Percentiles rank a stretch among this genome's conserved stretches.
phyloP scores from a whole-genome alignment of 2,113 vertebrate species.

The Isichthys henryi region DNA sequence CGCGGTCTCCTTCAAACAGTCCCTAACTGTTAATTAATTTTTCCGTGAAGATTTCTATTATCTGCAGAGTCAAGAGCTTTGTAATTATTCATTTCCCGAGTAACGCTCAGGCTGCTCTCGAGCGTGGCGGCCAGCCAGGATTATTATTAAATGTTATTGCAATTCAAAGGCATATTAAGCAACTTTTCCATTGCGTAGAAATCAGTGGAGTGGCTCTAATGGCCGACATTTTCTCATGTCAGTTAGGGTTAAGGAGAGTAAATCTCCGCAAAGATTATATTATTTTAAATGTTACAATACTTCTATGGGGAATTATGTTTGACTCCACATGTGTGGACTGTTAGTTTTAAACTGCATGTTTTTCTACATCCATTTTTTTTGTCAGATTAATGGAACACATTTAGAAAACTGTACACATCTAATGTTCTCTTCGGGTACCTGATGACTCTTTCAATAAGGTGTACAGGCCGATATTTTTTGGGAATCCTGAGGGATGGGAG shows the following conservation, averaged over 20 bases:
- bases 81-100: not conserved
- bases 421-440: not conserved
- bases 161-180: slow-evolving; percentile 3
- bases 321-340: not conserved
- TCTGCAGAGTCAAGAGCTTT: not conserved
- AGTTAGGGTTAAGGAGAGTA: not conserved
- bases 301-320: not conserved
- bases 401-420: not conserved
- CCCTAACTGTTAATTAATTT: not conserved
- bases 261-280: not conserved
- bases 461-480: not conserved
- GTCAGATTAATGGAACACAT: not conserved
- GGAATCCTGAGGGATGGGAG: not conserved
- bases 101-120: not conserved
- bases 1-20: not conserved
- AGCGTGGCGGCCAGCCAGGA: not conserved
- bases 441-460: not conserved
- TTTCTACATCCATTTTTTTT: not conserved
- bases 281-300: not conserved
- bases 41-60: not conserved
- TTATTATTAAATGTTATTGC: slow-evolving; percentile 8
- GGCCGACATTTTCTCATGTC: not conserved
- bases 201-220: not conserved
- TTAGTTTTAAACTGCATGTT: not conserved
- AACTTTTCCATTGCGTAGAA: not conserved